Base-by-base conservation (phyloP, 2,888 invertebrate genomes). In the Patella depressa region DNA sequence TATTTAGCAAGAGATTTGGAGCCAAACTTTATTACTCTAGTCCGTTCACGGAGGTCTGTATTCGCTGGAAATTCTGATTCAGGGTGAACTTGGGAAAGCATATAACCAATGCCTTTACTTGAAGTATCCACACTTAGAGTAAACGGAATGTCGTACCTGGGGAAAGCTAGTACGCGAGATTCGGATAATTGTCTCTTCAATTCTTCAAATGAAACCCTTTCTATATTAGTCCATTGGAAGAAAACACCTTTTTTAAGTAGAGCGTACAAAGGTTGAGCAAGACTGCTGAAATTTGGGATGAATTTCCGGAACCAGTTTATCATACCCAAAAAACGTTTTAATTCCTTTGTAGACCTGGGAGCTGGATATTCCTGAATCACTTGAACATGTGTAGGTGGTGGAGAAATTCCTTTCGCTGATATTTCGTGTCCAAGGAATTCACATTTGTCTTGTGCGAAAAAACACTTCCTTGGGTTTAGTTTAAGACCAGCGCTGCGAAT, bases 391-490 rank as follows among this genome's bases (percentile, higher is more conserved):
- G 72, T 45, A 29, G 55, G 45, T 17, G 73, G 76, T n/a, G 78
- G 76, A 34, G 19, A 24, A 34, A 79, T 69, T 71, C 76, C 79
- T 3, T 76, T 65, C 45, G 55, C 73, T 7, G 79, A 77, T 15
- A 76, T 76, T 34, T 76, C 76, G 73, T 79, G 79, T 12, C 79
- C 76, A 54, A 79, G 54, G 73, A 75, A 80, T 5, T 71, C 74
- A 76, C 76, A 59, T 53, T 76, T 72, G 11, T 12, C 7, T 29
- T 59, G 54, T 72, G 75, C 78, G 73, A 78, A 78, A 29, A 53
- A 53, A 57, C 80, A 81, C 69, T 80, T 80, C n/a, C 45, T 54
- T 4, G 81, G 82, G 19, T 77, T 73, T 29, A 80, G 73, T 77
- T 74, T 80, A 24, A 78, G 74, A 15, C 78, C 76, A 24, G 80